phyloP scores from a whole-genome alignment of 2,888 invertebrate genomes.

The Drosophila mayaguana region DNA sequence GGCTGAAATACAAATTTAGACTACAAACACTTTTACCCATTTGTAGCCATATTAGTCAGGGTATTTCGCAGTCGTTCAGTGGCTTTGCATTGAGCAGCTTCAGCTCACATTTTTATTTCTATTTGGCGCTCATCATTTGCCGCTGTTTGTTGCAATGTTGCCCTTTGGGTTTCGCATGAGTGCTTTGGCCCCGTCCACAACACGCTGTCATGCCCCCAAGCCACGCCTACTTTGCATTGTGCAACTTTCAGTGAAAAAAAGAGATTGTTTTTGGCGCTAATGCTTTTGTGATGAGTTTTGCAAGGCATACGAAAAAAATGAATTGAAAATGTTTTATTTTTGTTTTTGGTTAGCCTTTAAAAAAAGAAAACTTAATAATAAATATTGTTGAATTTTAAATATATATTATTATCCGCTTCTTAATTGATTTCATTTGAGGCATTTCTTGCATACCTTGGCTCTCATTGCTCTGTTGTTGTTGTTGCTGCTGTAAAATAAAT shows the following conservation, averaged over 20 bases:
- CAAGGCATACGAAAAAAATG: slow-evolving; percentile 15
- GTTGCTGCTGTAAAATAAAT: neutral
- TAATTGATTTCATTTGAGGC: slow-evolving; percentile 22
- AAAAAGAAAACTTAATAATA: neutral
- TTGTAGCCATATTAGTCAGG: neutral
- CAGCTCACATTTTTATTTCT: neutral
- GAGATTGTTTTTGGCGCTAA: slow-evolving; percentile 41
- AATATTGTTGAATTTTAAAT: neutral
- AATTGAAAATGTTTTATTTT: neutral
- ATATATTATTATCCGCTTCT: neutral
- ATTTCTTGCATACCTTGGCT: slow-evolving; percentile 3
- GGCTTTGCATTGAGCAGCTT: slow-evolving; percentile 6
- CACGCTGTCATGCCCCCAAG: neutral
- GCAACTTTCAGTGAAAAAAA: slow-evolving; percentile 37
- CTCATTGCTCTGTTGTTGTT: neutral
- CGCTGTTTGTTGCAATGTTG: slow-evolving; percentile 44
- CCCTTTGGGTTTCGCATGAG: slow-evolving; percentile 56
- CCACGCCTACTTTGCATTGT: slow-evolving; percentile 30
- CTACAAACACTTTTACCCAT: too few species aligned
- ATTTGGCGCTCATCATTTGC: slow-evolving; percentile 47
- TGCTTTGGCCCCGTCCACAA: slow-evolving; percentile 23
- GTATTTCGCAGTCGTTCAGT: slow-evolving; percentile 6
- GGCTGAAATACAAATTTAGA: neutral
- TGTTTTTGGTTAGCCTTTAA: neutral
- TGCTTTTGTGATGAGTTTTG: slow-evolving; percentile 67